These are phyloP conservation scores for Actias luna DNA, from an alignment of 2,888 invertebrate species.

Conservation along the genomic window DNA sequence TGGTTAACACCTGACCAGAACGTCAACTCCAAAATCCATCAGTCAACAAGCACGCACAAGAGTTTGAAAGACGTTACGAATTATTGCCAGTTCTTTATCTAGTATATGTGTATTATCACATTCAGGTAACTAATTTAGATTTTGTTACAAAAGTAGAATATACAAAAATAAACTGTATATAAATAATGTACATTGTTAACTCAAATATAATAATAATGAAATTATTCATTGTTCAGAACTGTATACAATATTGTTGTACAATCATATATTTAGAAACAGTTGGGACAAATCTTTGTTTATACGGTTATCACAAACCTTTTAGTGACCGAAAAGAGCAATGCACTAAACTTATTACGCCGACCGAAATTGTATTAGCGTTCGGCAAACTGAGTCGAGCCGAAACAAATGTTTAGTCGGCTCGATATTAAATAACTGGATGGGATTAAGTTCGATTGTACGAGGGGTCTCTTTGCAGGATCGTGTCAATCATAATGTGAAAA, in stretches of 20 bases:
- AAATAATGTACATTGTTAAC: neutral
- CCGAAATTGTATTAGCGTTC: slow-evolving; percentile 65
- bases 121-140: neutral
- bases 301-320: slow-evolving; percentile 64
- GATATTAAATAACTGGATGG: slow-evolving; percentile 64
- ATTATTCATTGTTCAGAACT: neutral
- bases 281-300: slow-evolving; percentile 44
- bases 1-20: too few species aligned
- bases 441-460: slow-evolving; percentile 48
- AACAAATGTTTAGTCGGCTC: slow-evolving; percentile 59
- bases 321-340: slow-evolving; percentile 69
- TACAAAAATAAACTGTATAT: neutral
- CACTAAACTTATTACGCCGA: slow-evolving; percentile 55
- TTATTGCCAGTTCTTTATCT: neutral
- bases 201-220: neutral
- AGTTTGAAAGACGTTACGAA: neutral
- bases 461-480: slow-evolving; percentile 1
- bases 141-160: neutral
- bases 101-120: neutral
- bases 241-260: neutral
- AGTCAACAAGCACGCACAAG: neutral
- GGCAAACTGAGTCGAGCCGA: slow-evolving; percentile 51
- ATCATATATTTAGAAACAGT: slow-evolving; percentile 13
- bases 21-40: neutral
- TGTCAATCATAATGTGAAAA: neutral